phyloP scores from a whole-genome alignment of 2,113 vertebrate species.

The Mobula hypostoma region DNA sequence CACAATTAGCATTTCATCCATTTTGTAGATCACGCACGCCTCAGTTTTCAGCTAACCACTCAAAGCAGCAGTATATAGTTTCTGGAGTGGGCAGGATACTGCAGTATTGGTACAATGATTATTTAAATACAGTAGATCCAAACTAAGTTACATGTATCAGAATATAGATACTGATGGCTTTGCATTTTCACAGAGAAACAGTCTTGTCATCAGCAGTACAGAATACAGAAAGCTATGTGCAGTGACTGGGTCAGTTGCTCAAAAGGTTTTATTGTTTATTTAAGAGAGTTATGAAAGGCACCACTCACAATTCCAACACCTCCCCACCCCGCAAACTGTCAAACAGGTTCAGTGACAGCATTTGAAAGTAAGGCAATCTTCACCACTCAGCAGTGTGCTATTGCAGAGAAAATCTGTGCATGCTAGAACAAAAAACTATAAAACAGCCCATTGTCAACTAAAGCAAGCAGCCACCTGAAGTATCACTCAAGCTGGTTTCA shows the following conservation, averaged over 20 bases:
- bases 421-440: background rate
- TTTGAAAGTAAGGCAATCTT: slow-evolving; percentile 24
- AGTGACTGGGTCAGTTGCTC: slow-evolving; percentile 26
- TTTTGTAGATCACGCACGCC: slow-evolving; percentile 25
- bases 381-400: background rate
- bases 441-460: background rate
- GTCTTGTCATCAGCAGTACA: slow-evolving; percentile 26
- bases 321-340: background rate
- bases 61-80: slow-evolving; percentile 26
- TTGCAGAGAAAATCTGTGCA: background rate
- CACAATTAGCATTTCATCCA: slow-evolving; percentile 23
- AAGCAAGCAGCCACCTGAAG: background rate
- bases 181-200: slow-evolving; percentile 31
- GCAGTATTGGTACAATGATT: slow-evolving; percentile 21
- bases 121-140: slow-evolving; percentile 19
- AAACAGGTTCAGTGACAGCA: background rate
- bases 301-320: background rate
- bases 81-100: slow-evolving; percentile 2
- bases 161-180: slow-evolving; percentile 7
- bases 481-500: background rate
- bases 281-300: background rate
- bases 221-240: slow-evolving; percentile 35
- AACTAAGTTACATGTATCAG: slow-evolving; percentile 8
- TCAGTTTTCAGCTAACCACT: slow-evolving; percentile 32
- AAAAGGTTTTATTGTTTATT: slow-evolving; percentile 1